A percentile compares a stretch with the other conserved stretches of the same genome.
phyloP scores from a whole-genome alignment of 2,113 vertebrate genomes.

The Eudyptes chrysolophus region DNA sequence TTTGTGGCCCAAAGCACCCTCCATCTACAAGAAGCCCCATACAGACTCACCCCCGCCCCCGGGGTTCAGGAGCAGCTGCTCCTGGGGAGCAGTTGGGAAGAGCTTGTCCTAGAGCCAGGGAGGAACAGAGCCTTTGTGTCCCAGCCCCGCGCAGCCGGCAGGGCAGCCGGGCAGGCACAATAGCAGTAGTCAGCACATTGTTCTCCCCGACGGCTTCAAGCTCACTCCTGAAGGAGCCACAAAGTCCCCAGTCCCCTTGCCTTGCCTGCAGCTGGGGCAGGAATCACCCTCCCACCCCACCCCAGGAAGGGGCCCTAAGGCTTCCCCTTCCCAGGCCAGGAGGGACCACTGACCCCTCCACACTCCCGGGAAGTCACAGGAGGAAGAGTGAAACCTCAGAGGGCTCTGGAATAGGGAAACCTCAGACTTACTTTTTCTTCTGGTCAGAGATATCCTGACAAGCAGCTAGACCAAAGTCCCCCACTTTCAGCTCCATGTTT shows the following conservation, averaged over 20 bases:
- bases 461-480: slow-evolving; percentile 94
- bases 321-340: not conserved
- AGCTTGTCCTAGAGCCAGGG: not conserved
- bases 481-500: slow-evolving; percentile 96
- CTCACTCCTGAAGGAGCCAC: not conserved
- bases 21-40: not conserved
- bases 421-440: slow-evolving; percentile 89
- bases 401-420: not conserved
- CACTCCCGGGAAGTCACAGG: not conserved
- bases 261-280: slow-evolving; percentile 7
- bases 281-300: not conserved
- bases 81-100: slow-evolving; percentile 2
- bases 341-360: not conserved
- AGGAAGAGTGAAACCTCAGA: not conserved
- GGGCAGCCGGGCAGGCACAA: slow-evolving; percentile 46
- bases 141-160: not conserved
- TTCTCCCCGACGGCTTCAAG: slow-evolving; percentile 22
- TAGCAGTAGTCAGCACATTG: slow-evolving; percentile 48
- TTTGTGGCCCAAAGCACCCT: not conserved
- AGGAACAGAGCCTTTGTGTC: slow-evolving; percentile 65
- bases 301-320: not conserved
- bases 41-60: not conserved
- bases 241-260: slow-evolving; percentile 23
- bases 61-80: slow-evolving; percentile 23
- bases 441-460: slow-evolving; percentile 87